phyloP scores from a whole-genome alignment of 2,797 vertebrate genomes.

The Petrocephalus sullivani region DNA sequence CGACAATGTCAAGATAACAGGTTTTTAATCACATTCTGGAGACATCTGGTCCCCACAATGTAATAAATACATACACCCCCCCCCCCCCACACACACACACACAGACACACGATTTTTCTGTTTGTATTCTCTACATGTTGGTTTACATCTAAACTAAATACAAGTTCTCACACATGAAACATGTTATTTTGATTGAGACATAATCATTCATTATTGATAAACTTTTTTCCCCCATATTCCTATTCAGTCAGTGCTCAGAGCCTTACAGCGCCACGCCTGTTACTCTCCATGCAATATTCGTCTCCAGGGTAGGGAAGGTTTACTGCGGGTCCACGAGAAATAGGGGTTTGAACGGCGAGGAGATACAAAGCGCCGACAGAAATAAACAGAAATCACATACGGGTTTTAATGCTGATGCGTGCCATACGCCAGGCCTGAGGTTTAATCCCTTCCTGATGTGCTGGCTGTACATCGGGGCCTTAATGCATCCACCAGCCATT shows the following conservation, averaged over 20 bases:
- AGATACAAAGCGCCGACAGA: conserved; percentile 38
- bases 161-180: conserved; percentile 3
- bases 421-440: conserved; percentile 49
- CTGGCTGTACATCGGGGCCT: conserved; percentile 44
- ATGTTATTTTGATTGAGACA: not conserved
- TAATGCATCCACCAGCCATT: conserved; percentile 29
- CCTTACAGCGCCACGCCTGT: not conserved
- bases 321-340: conserved; percentile 63
- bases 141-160: not conserved
- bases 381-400: conserved; percentile 12
- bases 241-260: not conserved
- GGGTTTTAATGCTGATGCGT: not conserved
- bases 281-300: not conserved
- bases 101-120: not conserved
- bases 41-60: not conserved
- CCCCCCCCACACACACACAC: not conserved
- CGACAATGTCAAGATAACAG: not conserved
- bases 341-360: conserved; percentile 64
- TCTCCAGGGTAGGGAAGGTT: conserved; percentile 31
- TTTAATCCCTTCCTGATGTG: conserved; percentile 61
- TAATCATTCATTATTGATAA: conserved; percentile 7
- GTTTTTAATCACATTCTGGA: not conserved
- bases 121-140: not conserved
- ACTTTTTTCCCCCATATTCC: not conserved
- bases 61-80: not conserved